Percentiles rank a stretch among this genome's conserved stretches.
phyloP scores from a whole-genome alignment of 2,113 vertebrate genomes.

The Cygnus buccinator region DNA sequence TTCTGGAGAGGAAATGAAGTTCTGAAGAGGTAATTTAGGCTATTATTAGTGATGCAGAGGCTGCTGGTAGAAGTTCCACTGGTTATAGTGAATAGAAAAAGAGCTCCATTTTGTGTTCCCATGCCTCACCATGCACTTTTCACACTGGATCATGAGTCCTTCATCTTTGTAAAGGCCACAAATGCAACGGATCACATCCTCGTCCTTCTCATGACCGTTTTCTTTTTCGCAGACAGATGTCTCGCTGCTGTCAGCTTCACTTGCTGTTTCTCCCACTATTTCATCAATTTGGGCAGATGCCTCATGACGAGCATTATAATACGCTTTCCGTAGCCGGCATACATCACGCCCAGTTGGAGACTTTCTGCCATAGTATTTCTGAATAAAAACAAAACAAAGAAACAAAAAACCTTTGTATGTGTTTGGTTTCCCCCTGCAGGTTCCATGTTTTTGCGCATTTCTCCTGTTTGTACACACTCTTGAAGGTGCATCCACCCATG shows the following conservation, averaged over 20 bases:
- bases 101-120: not conserved
- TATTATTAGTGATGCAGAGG: rapidly evolving
- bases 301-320: constrained; percentile 93
- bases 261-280: constrained; percentile 95
- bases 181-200: constrained; percentile 97
- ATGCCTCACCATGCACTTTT: constrained; percentile 94
- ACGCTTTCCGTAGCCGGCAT: constrained; percentile 92
- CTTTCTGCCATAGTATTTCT: constrained; percentile 98
- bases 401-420: rapidly evolving
- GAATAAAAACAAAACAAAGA: not conserved
- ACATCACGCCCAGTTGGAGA: constrained; percentile 91
- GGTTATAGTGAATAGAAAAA: rapidly evolving
- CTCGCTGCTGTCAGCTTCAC: constrained; percentile 97
- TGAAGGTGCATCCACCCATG: too few relatives aligned
- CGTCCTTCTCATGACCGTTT: constrained; percentile 80
- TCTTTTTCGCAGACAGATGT: constrained; percentile 83
- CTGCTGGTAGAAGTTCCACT: too few relatives aligned
- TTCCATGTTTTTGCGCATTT: not conserved
- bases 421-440: not conserved
- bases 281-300: constrained; percentile 95
- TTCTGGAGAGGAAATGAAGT: not conserved
- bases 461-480: not conserved
- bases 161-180: constrained; percentile 98
- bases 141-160: constrained; percentile 98
- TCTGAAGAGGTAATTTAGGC: not conserved